Conservation (phyloP, 2,797 vertebrate species). For the Cheirogaleus major region DNA sequence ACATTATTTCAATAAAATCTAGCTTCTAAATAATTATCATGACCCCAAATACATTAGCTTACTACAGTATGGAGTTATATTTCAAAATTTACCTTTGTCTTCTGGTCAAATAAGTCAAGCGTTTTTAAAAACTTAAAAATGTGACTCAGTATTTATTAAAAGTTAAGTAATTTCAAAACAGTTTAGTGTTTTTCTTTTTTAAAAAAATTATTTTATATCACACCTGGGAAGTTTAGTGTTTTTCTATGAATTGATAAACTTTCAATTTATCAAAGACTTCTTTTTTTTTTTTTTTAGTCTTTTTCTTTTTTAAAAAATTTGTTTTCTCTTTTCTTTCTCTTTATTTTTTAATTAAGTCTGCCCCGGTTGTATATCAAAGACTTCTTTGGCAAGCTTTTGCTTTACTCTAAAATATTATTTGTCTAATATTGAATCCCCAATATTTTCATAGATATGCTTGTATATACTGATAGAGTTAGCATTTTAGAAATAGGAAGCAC, state of each 20-base stretch:
- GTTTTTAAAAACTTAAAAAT: background rate
- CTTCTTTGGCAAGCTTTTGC: background rate
- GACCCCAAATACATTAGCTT: background rate
- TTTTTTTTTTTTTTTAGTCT: background rate
- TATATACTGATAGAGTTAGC: background rate
- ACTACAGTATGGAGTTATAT: background rate
- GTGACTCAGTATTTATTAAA: background rate
- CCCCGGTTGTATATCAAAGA: background rate
- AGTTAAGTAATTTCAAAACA: slow-evolving; percentile 15
- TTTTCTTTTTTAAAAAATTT: too few relatives aligned
- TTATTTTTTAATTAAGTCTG: too few relatives aligned
- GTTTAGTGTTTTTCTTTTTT: background rate
- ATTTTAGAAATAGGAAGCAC: background rate
- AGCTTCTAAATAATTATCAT: background rate
- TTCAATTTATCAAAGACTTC: background rate
- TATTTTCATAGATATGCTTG: background rate
- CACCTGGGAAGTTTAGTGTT: background rate
- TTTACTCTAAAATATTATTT: background rate
- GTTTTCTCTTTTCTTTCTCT: too few relatives aligned
- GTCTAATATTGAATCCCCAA: background rate
- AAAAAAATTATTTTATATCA: too few relatives aligned
- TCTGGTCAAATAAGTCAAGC: background rate
- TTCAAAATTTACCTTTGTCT: background rate
- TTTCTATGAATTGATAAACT: background rate
- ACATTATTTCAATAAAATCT: background rate